Conservation (phyloP, 2,888 invertebrate species). For the Hirtodrosophila alboralis region DNA sequence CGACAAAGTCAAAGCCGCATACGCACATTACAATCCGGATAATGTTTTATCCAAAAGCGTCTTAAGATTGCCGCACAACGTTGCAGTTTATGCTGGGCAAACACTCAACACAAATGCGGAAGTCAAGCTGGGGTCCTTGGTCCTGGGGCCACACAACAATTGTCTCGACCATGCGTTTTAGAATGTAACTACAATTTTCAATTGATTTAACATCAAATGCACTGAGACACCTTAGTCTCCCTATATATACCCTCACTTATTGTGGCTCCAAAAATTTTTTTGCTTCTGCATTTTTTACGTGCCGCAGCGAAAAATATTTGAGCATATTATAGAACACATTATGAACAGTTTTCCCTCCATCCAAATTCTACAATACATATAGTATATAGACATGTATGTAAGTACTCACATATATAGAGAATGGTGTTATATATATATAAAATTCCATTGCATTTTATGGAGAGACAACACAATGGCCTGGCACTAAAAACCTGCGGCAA, state of each 20-base stretch:
- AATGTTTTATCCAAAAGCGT: conserved; percentile 69
- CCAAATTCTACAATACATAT: conserved; percentile 52
- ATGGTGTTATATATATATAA: conserved; percentile 62
- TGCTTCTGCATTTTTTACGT: conserved; percentile 72
- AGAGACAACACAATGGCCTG: conserved; percentile 55
- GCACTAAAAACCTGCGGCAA: conserved; percentile 75
- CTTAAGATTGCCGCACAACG: conserved; percentile 60
- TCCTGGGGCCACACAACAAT: too few relatives aligned
- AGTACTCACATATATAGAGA: conserved; percentile 33
- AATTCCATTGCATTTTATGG: conserved; percentile 78
- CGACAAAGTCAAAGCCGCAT: conserved; percentile 65
- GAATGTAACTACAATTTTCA: conserved; percentile 52
- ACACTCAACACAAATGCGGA: conserved; percentile 68
- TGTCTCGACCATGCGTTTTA: conserved; percentile 43
- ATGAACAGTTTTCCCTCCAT: too few relatives aligned
- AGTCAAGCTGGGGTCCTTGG: conserved; percentile 49
- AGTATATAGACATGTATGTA: conserved; percentile 48
- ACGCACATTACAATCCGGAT: conserved; percentile 78
- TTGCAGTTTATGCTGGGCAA: conserved; percentile 65
- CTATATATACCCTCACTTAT: conserved; percentile 5
- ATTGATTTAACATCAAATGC: conserved; percentile 75
- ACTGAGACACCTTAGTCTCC: conserved; percentile 44
- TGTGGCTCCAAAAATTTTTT: too few relatives aligned
- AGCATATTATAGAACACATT: conserved; percentile 68
- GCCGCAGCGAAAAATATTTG: conserved; percentile 67